These are phyloP conservation scores for Drosophila silvestris DNA, from an alignment of 2,888 invertebrate genomes.

Conservation along the genomic window DNA sequence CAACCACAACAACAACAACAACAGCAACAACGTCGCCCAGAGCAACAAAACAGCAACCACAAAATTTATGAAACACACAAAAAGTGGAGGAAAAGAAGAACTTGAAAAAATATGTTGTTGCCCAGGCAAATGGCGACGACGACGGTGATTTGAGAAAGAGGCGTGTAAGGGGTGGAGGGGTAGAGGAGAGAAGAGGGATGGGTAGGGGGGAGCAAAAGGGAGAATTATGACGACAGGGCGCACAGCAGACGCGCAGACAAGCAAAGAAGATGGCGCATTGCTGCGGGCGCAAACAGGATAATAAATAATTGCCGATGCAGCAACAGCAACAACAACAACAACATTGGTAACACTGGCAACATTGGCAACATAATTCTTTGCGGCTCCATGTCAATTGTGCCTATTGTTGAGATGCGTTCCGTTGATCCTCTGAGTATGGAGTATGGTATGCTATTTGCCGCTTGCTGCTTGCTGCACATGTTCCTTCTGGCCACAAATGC, in stretches of 20 bases:
- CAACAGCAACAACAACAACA: conserved; percentile 1
- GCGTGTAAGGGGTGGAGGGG: conserved; percentile 2
- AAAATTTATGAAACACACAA: conserved; percentile 73
- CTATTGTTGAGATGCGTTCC: conserved; percentile 22
- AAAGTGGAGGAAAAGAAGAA: conserved; percentile 54
- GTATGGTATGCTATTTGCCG: neutral
- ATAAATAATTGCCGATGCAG: conserved; percentile 73
- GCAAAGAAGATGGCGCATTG: conserved; percentile 59
- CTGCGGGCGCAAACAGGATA: conserved; percentile 70
- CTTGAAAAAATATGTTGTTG: conserved; percentile 45
- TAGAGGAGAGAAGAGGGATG: too few relatives aligned
- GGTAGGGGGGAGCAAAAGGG: neutral
- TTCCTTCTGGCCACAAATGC: conserved; percentile 40
- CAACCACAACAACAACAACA: conserved; percentile 1
- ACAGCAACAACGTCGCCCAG: conserved; percentile 19
- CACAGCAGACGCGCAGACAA: conserved; percentile 41
- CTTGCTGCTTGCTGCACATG: conserved; percentile 56
- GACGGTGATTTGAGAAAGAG: conserved; percentile 56
- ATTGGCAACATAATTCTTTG: conserved; percentile 74
- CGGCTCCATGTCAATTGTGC: conserved; percentile 59
- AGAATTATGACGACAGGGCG: conserved; percentile 61
- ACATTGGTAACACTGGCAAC: conserved; percentile 55
- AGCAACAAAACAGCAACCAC: conserved; percentile 61
- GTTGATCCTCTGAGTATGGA: neutral
- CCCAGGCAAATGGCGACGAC: conserved; percentile 60